These are phyloP conservation scores for Phrynocephalus forsythii DNA, from an alignment of 2,797 vertebrate species.

Conservation along the genomic window DNA sequence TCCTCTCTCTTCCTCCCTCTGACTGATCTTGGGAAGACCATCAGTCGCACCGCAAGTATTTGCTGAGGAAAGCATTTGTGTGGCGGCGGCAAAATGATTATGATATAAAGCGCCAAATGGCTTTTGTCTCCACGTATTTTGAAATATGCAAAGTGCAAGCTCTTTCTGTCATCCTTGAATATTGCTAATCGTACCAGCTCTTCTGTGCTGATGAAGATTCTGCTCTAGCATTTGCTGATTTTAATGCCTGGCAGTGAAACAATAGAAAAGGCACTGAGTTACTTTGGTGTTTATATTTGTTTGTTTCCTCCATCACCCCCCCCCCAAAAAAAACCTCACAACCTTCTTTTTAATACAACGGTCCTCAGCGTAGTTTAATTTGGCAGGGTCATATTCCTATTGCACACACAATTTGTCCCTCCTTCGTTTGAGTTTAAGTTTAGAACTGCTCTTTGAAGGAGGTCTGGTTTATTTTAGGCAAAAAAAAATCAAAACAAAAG, in stretches of 20 bases:
- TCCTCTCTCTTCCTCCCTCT: too few species aligned
- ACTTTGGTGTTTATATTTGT: not conserved
- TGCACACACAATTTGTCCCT: not conserved
- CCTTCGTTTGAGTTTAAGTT: conserved; percentile 13
- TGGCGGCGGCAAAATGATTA: not conserved
- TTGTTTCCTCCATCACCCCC: too few species aligned
- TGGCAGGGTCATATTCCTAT: not conserved
- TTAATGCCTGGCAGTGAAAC: not conserved
- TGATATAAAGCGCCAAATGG: not conserved
- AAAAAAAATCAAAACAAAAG: too few species aligned
- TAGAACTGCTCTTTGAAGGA: not conserved
- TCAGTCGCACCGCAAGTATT: not conserved
- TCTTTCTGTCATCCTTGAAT: not conserved
- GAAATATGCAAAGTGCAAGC: not conserved
- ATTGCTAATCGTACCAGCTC: not conserved
- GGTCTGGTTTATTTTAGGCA: not conserved
- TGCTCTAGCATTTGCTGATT: not conserved
- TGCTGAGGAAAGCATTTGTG: not conserved
- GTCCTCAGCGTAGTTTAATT: not conserved
- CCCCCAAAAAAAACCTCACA: not conserved
- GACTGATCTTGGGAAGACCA: not conserved
- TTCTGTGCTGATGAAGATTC: not conserved
- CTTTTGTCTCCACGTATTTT: not conserved
- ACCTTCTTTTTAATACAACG: not conserved
- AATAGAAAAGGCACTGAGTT: not conserved